phyloP scores from a whole-genome alignment of 2,113 vertebrate species.

The human (Homo sapiens) region GRCh38 chr13:59874001-59874500 shows the following conservation, averaged over 20 bases:
- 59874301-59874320: background rate
- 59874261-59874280: background rate
- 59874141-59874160: background rate
- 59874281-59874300: background rate
- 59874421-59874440: background rate
- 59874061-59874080: background rate
- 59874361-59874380: background rate
- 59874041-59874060: conserved; percentile 24
- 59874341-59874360: background rate
- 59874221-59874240: background rate
- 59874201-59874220: background rate
- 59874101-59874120: background rate
- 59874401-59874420: background rate
- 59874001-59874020: background rate
- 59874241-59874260: background rate
- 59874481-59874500: background rate
- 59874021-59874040: conserved; percentile 17
- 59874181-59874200: background rate
- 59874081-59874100: background rate
- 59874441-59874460: conserved; percentile 5
- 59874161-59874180: background rate
- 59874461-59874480: background rate
- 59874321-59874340: background rate
- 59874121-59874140: background rate
- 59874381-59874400: background rate